phyloP scores from a whole-genome alignment of 2,113 vertebrate genomes.

The Himantopus leucocephalus region DNA sequence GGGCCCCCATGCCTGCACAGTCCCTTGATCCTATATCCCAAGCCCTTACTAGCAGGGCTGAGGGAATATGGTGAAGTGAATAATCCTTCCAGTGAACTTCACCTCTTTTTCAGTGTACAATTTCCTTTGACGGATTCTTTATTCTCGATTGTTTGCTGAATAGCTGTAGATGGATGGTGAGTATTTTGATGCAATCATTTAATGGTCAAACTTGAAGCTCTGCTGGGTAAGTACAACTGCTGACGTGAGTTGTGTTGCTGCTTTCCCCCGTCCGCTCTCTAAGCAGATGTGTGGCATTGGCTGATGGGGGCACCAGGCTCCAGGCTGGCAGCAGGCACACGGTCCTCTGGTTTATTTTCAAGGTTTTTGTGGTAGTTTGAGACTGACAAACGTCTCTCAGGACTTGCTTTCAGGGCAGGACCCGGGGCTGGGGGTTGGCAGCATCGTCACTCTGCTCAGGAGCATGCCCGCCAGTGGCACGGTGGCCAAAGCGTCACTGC shows the following conservation, averaged over 20 bases:
- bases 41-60: not conserved
- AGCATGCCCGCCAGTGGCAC: rapidly evolving
- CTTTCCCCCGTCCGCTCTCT: not conserved
- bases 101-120: not conserved
- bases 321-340: not conserved
- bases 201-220: not conserved
- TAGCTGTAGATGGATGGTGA: not conserved
- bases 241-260: not conserved
- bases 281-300: not conserved
- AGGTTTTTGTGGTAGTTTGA: not conserved
- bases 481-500: not conserved
- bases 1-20: not conserved
- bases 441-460: not conserved
- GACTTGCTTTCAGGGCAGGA: not conserved
- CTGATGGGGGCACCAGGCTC: not conserved
- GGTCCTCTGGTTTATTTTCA: not conserved
- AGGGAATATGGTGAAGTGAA: not conserved
- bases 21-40: not conserved
- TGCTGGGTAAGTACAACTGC: not conserved
- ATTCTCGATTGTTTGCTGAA: not conserved
- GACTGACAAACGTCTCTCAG: not conserved
- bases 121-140: not conserved
- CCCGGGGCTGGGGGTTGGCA: not conserved
- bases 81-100: not conserved
- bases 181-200: not conserved